Base-by-base conservation (phyloP, 2,113 vertebrate genomes). In the Bombycilla garrulus region DNA sequence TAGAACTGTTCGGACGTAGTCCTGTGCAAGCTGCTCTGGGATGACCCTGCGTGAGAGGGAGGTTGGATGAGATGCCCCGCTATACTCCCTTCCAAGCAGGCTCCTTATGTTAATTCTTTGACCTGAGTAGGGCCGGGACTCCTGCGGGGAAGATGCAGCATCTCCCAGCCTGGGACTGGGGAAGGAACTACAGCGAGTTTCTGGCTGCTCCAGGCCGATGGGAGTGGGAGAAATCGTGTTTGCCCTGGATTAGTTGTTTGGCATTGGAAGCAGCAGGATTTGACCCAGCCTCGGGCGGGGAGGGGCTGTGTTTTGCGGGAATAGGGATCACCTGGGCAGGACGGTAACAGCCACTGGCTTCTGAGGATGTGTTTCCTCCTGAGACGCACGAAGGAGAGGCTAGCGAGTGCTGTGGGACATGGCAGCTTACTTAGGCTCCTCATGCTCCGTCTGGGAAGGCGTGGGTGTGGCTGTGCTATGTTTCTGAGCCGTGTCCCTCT, bases 301-400 rank as follows among this genome's bases (percentile, higher is more conserved):
- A 66, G 21, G n/a, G 5, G 8, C 13, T 3, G 0, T 18, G 28
- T 61, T 69, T 58, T 1, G 0, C 0, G 0, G 21, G 6, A 1
- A 2, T 1, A 4, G 15, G 18, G 24, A 8, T 6, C 51, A 1
- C 6, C 4, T 19, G 54, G 35, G 21, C 22, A 45, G 23, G 17
- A 7, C 12, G 15, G 29, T 31, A 60, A 36, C 8, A 61, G 22
- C 12, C 14, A 2, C 6, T 16, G 23, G 1, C 3, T 3, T 9
- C 15, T 71, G 38, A 19, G n/a, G 1, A 2, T 33, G 11, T 25
- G 5, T 36, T 47, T 12, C 6, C 31, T 38, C 6, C 9, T 4
- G 10, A 40, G 10, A 3, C 0, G 56, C 14, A 0, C 36, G 9
- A 15, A 5, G 4, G 62, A 56, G 62, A 35, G 4, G 8, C 13